Conservation (phyloP, 53 echinoderm and acorn worm species). For the Temnopleurus reevesii region DNA sequence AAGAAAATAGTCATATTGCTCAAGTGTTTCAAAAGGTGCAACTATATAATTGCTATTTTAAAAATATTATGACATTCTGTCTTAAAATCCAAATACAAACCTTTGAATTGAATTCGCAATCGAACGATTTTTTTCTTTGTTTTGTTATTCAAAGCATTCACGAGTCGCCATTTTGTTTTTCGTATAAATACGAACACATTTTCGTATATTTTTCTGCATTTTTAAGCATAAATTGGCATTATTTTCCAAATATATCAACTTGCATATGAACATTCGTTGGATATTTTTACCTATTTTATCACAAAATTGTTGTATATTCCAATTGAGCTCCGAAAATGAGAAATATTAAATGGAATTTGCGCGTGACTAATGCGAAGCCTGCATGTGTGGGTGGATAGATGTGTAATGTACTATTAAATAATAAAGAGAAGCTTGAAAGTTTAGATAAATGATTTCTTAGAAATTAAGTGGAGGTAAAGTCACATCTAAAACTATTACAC, state of each 20-base stretch:
- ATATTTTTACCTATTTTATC: background rate
- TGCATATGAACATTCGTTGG: background rate
- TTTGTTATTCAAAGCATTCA: background rate
- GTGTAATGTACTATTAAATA: too few species aligned
- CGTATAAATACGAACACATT: background rate
- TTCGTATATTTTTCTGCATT: background rate
- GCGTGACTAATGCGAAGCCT: too few species aligned
- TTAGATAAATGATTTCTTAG: too few species aligned
- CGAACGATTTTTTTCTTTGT: background rate
- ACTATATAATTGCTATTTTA: too few species aligned
- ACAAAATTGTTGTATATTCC: background rate
- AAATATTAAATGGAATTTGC: background rate
- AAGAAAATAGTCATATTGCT: too few species aligned
- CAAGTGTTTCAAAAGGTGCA: too few species aligned
- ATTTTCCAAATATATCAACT: background rate
- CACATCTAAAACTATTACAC: too few species aligned
- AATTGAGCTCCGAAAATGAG: background rate
- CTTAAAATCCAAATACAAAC: background rate
- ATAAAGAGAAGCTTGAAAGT: too few species aligned
- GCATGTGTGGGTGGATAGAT: background rate
- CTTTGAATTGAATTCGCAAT: background rate
- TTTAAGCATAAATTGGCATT: background rate
- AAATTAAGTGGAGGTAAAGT: too few species aligned
- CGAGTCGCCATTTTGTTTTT: constrained; percentile 22
- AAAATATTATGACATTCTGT: too few species aligned